Percentiles rank a stretch among this genome's conserved stretches.
Evolutionary conservation across 2,797 vertebrate genomes (phyloP).

Genomic region (Decapterus maruadsi): DNA sequence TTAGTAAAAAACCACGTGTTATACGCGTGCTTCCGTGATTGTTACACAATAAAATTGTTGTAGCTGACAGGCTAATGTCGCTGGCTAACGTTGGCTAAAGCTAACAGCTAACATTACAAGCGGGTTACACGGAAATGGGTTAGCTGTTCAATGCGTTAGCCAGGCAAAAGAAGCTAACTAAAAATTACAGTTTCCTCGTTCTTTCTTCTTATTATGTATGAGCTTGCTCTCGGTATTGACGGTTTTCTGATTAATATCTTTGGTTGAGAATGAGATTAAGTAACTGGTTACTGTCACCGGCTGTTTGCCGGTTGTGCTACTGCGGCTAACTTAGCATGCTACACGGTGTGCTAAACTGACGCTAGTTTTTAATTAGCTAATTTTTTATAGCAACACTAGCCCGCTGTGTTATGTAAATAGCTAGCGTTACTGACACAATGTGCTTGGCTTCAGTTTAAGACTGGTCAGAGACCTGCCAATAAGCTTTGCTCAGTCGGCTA

Average conservation of each 20-base stretch:
- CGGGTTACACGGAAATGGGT: slow-evolving; percentile 68
- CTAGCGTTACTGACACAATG: slow-evolving; percentile 12
- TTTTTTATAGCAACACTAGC: slow-evolving; percentile 21
- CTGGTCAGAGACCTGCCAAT: background rate
- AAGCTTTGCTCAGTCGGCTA: background rate
- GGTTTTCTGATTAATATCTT: background rate
- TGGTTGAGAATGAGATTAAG: background rate
- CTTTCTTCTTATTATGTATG: fast-evolving
- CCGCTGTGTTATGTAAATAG: slow-evolving; percentile 52
- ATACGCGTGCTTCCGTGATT: background rate
- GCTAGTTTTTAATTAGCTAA: slow-evolving; percentile 31
- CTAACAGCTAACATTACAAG: slow-evolving; percentile 68
- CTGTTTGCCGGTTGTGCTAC: slow-evolving; percentile 55
- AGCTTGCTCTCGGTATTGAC: fast-evolving
- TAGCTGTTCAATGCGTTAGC: slow-evolving; percentile 29
- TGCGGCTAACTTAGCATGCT: slow-evolving; percentile 49
- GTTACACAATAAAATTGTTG: slow-evolving; percentile 6
- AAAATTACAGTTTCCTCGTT: background rate
- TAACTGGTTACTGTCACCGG: slow-evolving; percentile 8
- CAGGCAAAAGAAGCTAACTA: background rate
- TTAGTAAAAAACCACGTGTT: background rate
- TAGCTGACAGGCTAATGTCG: slow-evolving; percentile 58
- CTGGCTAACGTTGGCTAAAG: slow-evolving; percentile 53
- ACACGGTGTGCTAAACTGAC: slow-evolving; percentile 45
- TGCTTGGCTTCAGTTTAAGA: background rate